Base-by-base conservation (phyloP, 2,797 vertebrate species). In the Oreortyx pictus region DNA sequence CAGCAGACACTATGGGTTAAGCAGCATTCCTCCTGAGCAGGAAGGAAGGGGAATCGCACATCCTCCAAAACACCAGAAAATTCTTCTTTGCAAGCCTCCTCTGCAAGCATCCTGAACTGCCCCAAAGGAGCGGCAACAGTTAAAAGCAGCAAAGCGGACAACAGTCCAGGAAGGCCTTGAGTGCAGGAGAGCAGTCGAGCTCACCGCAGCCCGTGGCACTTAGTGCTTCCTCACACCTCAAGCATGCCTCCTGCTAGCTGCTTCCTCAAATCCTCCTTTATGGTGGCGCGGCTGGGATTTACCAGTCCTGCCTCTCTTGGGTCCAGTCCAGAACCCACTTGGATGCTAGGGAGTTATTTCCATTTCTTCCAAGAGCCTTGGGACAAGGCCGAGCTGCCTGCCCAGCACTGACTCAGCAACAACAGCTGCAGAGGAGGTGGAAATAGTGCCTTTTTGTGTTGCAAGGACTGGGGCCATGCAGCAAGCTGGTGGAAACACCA, bases 101-200 rank as follows among this genome's bases (percentile, higher is more conserved):
- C 19, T 5, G 39, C 2, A 2, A 57, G 37, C 44, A 72, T 72
- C 67, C 60, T 64, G 71, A 54, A 14, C 11, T 44, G 29, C 81
- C 49, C 75, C 50, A 43, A 70, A 84, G 39, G 24, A 91, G 54
- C 3, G 1, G 54, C 67, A 33, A 43, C 2, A 6, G 65, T 46
- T 79, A 74, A 87, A 77, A 85, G 49, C 35, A 90, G 49, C 29
- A 67, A 44, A 57, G 33, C 1, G 2, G 37, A 73, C 61, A 82
- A 56, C 24, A 70, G 19, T 80, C 31, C 41, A 71, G 67, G 41
- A 90, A 79, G 46, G 20, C 39, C 41, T 44, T n/a, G 43, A 27
- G 56, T 11, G 33, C 3, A 0, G 14, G 17, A 11, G 37, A 70
- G 50, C 65, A 0, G 0, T 19, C n/a, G 70, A 80, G 44, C 2